phyloP scores from a whole-genome alignment of 2,888 invertebrate species.

The Pyrochroa serraticornis region DNA sequence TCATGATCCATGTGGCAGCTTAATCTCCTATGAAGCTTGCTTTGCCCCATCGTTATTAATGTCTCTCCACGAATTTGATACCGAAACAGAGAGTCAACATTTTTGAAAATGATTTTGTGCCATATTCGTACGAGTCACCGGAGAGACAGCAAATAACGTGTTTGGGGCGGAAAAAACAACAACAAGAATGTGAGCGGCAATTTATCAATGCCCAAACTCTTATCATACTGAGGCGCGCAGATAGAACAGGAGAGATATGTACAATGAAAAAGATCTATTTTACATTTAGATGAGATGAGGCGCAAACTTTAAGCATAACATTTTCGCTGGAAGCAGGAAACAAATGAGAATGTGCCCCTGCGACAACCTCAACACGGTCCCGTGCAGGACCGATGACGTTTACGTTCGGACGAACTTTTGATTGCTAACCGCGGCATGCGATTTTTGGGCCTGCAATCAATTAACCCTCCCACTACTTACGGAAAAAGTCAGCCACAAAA shows the following conservation, averaged over 20 bases:
- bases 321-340: conserved; percentile 22
- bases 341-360: conserved; percentile 20
- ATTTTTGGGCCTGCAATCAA: conserved; percentile 5
- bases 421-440: conserved; percentile 5
- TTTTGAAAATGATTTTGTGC: too few relatives aligned
- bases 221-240: conserved; percentile 23
- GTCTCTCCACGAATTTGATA: too few relatives aligned
- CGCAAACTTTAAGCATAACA: conserved; percentile 28
- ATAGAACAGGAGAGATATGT: conserved; percentile 18
- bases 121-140: conserved; percentile 4
- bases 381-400: conserved; percentile 6
- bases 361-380: not conserved
- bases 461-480: conserved; percentile 8
- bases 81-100: not conserved
- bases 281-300: conserved; percentile 30
- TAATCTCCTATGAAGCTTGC: not conserved
- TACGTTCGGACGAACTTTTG: conserved; percentile 12
- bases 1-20: conserved; percentile 1
- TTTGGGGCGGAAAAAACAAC: not conserved
- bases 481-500: not conserved
- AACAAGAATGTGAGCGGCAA: conserved; percentile 17
- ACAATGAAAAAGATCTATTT: conserved; percentile 26
- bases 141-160: too few relatives aligned
- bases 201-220: conserved; percentile 22
- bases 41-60: too few relatives aligned